Evolutionary conservation across 2,113 vertebrate genomes (phyloP).

Genomic region (Cynopterus brachyotis): DNA sequence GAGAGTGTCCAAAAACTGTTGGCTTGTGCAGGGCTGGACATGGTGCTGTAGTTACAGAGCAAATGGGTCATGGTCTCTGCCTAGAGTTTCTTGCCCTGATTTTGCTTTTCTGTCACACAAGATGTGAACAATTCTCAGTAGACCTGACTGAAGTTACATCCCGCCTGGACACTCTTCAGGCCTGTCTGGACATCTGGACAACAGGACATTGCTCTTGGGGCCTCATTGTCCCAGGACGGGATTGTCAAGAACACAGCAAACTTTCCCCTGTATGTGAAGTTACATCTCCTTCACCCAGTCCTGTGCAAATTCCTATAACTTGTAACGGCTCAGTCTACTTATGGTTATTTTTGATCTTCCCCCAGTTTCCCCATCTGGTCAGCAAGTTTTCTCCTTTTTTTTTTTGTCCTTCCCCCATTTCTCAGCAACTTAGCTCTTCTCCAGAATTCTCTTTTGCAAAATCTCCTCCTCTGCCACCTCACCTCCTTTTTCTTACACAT

Average conservation of each 20-base stretch:
- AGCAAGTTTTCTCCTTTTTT: not conserved
- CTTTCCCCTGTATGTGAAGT: not conserved
- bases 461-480: not conserved
- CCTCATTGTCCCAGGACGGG: accelerated
- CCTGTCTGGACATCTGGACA: not conserved
- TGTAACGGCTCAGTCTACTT: not conserved
- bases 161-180: not conserved
- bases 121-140: not conserved
- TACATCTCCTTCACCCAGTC: not conserved
- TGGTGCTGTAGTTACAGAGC: accelerated
- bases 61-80: accelerated
- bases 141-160: not conserved
- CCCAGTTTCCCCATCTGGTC: not conserved
- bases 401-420: not conserved
- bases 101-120: not conserved
- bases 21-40: not conserved
- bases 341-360: not conserved
- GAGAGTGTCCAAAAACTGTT: accelerated
- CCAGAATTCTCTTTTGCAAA: not conserved
- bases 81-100: not conserved
- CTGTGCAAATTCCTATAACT: not conserved
- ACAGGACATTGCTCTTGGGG: not conserved
- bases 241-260: not conserved
- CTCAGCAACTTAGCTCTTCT: not conserved
- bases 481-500: constrained; percentile 39